Evolutionary conservation across 2,888 invertebrate species (phyloP).

Genomic region (Clunio marinus): DNA sequence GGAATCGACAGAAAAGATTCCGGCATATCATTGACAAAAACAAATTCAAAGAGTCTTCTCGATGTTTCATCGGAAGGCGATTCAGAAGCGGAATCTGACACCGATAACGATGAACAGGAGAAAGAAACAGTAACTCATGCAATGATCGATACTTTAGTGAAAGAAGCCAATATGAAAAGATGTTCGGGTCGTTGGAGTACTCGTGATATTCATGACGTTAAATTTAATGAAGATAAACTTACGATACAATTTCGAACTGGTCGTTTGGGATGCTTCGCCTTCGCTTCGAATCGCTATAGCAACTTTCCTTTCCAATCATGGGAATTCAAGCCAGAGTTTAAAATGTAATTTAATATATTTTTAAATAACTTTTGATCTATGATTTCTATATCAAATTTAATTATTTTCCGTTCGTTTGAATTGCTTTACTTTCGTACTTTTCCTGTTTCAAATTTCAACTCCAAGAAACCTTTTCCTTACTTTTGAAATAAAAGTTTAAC

Average conservation of each 20-base stretch:
- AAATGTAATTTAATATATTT: slow-evolving; percentile 49
- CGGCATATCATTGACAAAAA: slow-evolving; percentile 26
- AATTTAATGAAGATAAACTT: slow-evolving; percentile 81
- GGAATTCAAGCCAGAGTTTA: slow-evolving; percentile 70
- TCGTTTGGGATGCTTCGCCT: slow-evolving; percentile 64
- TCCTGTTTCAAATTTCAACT: too few relatives aligned
- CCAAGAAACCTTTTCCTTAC: too few relatives aligned
- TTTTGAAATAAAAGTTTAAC: not conserved
- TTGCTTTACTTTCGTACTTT: too few relatives aligned
- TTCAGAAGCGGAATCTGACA: slow-evolving; percentile 22
- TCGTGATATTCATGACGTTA: slow-evolving; percentile 69
- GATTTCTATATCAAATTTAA: too few relatives aligned
- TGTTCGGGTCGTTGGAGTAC: slow-evolving; percentile 61
- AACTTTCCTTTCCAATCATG: slow-evolving; percentile 84
- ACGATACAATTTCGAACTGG: slow-evolving; percentile 72
- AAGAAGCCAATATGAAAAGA: slow-evolving; percentile 23
- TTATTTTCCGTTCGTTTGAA: too few relatives aligned
- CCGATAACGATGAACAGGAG: slow-evolving; percentile 22
- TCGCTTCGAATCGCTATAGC: slow-evolving; percentile 68
- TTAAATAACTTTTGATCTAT: too few relatives aligned
- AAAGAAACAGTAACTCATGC: slow-evolving; percentile 35
- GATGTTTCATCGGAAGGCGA: not conserved
- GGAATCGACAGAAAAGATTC: slow-evolving; percentile 23
- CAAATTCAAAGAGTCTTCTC: slow-evolving; percentile 16
- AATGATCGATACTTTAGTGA: slow-evolving; percentile 15